Evolutionary conservation across 2,797 vertebrate genomes (phyloP).

Genomic region (Mycteria americana): DNA sequence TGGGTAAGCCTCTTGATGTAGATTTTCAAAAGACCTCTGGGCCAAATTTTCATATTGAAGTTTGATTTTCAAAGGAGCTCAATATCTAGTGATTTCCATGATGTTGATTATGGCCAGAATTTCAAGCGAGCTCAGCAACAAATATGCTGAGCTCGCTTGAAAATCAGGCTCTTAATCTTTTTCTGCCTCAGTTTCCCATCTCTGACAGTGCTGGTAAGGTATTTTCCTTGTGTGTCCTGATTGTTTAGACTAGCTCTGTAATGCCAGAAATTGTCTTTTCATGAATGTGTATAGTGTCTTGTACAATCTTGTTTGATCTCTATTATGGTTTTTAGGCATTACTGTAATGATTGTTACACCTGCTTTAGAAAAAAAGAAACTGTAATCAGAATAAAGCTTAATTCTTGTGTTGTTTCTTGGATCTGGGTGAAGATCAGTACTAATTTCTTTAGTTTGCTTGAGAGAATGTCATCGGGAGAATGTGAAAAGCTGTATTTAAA

Average conservation of each 20-base stretch:
- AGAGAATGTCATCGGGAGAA: neutral
- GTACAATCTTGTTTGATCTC: constrained; percentile 20
- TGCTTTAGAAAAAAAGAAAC: neutral
- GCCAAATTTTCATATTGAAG: constrained; percentile 57
- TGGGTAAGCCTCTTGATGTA: constrained; percentile 65
- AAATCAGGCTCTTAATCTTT: constrained; percentile 47
- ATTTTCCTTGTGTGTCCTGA: constrained; percentile 17
- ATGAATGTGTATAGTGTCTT: neutral
- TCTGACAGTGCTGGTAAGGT: constrained; percentile 1
- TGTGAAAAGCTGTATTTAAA: neutral
- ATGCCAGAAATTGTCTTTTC: constrained; percentile 6
- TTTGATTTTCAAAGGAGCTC: constrained; percentile 63
- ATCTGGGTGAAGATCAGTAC: neutral
- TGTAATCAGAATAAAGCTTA: neutral
- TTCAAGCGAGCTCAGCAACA: constrained; percentile 44
- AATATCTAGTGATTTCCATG: constrained; percentile 61
- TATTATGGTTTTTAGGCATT: neutral
- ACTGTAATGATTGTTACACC: neutral
- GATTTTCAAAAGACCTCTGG: constrained; percentile 60
- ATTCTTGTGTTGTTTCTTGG: neutral
- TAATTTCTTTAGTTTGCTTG: neutral
- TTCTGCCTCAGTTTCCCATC: constrained; percentile 55
- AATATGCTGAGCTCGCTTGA: constrained; percentile 46
- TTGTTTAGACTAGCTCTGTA: constrained; percentile 10
- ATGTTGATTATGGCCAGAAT: constrained; percentile 44